Percentiles rank a stretch among this genome's conserved stretches.
These are phyloP conservation scores for Spondyliosoma cantharus DNA, from an alignment of 2,797 vertebrate species.

Conservation along the genomic window DNA sequence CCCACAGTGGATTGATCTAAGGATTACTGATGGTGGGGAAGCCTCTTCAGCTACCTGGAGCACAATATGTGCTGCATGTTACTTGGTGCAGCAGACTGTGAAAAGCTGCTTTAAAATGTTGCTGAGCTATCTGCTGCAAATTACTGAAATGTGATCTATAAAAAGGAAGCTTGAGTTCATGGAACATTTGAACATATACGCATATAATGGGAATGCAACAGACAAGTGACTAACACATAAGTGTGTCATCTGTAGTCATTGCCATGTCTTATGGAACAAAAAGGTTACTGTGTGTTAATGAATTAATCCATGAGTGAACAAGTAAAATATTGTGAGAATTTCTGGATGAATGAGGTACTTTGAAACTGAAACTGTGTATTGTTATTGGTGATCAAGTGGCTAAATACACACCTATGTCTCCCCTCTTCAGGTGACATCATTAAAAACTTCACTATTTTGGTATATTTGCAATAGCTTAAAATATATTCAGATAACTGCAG, in stretches of 20 bases:
- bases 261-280: background rate
- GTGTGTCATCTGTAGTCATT: background rate
- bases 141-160: conserved; percentile 34
- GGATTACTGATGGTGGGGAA: conserved; percentile 60
- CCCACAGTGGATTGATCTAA: conserved; percentile 56
- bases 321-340: too few species aligned
- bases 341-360: too few species aligned
- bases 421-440: background rate
- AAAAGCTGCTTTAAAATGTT: conserved; percentile 46
- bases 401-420: background rate
- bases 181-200: conserved; percentile 6
- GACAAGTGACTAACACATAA: background rate
- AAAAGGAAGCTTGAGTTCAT: conserved; percentile 1
- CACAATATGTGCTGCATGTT: conserved; percentile 30
- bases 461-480: background rate
- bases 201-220: conserved; percentile 2
- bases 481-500: conserved; percentile 1
- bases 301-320: background rate
- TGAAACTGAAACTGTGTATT: background rate
- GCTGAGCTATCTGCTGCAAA: conserved; percentile 26
- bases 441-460: background rate
- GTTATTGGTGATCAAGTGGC: background rate
- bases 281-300: background rate
- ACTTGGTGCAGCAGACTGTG: conserved; percentile 29
- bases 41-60: conserved; percentile 63